These are phyloP conservation scores for Scalopus aquaticus DNA, from an alignment of 2,113 vertebrate genomes.

Conservation along the genomic window DNA sequence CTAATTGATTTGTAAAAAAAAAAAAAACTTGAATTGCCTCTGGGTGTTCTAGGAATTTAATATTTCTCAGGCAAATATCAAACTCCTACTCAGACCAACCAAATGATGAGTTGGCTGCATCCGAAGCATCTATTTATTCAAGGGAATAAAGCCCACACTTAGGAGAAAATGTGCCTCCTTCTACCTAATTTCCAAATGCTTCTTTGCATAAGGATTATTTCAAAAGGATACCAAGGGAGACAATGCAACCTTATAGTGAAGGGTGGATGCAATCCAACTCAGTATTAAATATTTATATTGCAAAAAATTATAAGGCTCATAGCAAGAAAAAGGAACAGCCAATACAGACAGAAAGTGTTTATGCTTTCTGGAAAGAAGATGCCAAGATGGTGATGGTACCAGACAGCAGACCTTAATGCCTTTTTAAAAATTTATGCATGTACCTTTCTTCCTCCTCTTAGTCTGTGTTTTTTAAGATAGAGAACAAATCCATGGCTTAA, in stretches of 20 bases:
- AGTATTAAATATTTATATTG: neutral
- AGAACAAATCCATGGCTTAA: conserved; percentile 35
- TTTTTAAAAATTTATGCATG: neutral
- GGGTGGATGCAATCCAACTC: neutral
- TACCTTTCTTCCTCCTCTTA: conserved; percentile 16
- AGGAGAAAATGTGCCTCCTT: neutral
- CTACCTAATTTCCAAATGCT: conserved; percentile 32
- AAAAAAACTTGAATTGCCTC: conserved; percentile 63
- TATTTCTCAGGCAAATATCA: conserved; percentile 67
- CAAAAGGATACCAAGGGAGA: neutral
- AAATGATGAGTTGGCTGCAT: conserved; percentile 60
- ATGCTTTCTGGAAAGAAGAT: neutral
- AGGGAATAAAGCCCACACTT: conserved; percentile 5
- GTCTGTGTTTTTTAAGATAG: conserved; percentile 21
- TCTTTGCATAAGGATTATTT: conserved; percentile 1
- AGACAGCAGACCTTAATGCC: neutral
- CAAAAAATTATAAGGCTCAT: neutral
- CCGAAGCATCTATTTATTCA: conserved; percentile 48
- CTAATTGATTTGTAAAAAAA: conserved; percentile 56
- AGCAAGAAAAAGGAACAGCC: neutral
- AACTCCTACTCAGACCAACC: conserved; percentile 55
- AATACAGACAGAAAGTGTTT: neutral
- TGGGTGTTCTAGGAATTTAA: conserved; percentile 68
- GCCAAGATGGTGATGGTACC: neutral
- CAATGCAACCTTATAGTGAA: neutral